Evolutionary conservation across 2,113 vertebrate species (phyloP).

Genomic region (Periophthalmodon schlosseri): DNA sequence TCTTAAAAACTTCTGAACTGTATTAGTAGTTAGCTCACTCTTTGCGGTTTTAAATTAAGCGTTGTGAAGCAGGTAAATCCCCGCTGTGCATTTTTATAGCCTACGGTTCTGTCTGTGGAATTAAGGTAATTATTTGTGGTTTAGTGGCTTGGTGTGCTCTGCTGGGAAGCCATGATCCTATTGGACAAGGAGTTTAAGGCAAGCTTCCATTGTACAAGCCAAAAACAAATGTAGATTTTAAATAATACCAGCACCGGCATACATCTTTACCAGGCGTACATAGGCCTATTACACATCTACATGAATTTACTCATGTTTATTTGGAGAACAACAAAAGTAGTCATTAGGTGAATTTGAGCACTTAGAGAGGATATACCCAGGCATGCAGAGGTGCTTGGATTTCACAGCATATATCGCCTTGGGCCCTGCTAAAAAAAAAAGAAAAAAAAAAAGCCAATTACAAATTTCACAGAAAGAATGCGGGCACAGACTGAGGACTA

Average conservation of each 20-base stretch:
- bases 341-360: not conserved
- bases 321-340: not conserved
- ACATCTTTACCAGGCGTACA: not conserved
- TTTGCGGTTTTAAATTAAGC: constrained; percentile 31
- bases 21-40: constrained; percentile 21
- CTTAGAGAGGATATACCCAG: not conserved
- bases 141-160: constrained; percentile 29
- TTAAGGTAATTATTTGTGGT: constrained; percentile 46
- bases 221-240: constrained; percentile 14
- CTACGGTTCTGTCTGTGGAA: constrained; percentile 37
- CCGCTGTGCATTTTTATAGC: constrained; percentile 42
- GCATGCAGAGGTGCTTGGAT: not conserved
- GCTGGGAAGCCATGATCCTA: constrained; percentile 33
- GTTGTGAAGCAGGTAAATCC: constrained; percentile 48
- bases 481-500: not conserved
- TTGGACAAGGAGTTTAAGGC: constrained; percentile 29
- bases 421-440: not conserved
- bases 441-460: not conserved
- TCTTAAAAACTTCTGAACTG: constrained; percentile 3
- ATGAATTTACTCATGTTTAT: not conserved
- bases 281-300: not conserved
- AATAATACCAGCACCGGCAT: not conserved
- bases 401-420: not conserved
- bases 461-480: constrained; percentile 1
- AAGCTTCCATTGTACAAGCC: constrained; percentile 23